A percentile compares a stretch with the other conserved stretches of the same genome.
Evolutionary conservation across 2,113 vertebrate genomes (phyloP).

Genomic region (Microtus richardsoni): DNA sequence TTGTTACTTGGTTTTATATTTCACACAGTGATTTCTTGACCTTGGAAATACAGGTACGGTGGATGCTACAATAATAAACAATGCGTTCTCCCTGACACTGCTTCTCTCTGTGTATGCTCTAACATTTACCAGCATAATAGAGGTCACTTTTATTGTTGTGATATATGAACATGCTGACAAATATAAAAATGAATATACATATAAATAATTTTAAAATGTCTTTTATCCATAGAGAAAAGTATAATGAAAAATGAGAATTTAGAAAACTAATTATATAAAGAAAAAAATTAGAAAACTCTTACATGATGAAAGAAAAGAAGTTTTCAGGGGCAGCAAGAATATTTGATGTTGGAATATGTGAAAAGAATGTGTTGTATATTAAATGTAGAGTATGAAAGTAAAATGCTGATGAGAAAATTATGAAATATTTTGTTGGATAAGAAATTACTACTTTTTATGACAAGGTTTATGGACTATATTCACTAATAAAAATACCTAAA

Average conservation of each 20-base stretch:
- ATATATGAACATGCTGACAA: neutral
- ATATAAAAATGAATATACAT: neutral
- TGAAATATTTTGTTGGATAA: neutral
- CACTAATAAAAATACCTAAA: neutral
- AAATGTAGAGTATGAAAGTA: neutral
- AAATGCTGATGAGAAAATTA: slow-evolving; percentile 14
- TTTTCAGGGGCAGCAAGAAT: neutral
- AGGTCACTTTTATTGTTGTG: neutral
- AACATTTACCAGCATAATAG: neutral
- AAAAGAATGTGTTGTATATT: neutral
- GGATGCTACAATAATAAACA: neutral
- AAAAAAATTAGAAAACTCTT: neutral
- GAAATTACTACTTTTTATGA: neutral
- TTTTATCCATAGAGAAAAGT: neutral
- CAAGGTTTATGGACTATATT: neutral
- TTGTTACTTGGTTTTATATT: slow-evolving; percentile 4
- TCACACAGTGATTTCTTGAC: neutral
- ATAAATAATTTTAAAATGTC: neutral
- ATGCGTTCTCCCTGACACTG: neutral
- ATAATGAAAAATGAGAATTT: neutral
- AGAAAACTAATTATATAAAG: neutral
- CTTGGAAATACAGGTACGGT: neutral
- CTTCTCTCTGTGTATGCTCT: neutral
- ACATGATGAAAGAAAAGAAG: neutral
- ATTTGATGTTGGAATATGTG: neutral